Percentiles rank a stretch among this genome's conserved stretches.
phyloP scores from a whole-genome alignment of 2,797 vertebrate genomes.

The Microctenopoma steveboyesi region DNA sequence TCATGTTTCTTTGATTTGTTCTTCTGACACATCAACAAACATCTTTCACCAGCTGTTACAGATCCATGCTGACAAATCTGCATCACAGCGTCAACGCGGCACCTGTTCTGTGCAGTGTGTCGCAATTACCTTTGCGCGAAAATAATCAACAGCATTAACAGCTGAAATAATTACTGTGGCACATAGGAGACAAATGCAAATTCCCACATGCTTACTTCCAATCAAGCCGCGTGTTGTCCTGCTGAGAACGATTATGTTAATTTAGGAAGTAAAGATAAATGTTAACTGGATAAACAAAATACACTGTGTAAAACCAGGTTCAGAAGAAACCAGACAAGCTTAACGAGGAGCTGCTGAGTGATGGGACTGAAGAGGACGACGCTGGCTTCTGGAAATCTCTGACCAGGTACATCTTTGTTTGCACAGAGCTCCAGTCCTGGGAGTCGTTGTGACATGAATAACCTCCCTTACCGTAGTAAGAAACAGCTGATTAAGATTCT shows the following conservation, averaged over 20 bases:
- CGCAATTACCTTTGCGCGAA: background rate
- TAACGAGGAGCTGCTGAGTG: slow-evolving; percentile 94
- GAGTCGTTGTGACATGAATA: too few species aligned
- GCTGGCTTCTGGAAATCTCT: slow-evolving; percentile 97
- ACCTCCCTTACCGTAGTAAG: too few species aligned
- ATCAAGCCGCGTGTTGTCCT: background rate
- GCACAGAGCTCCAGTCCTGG: too few species aligned
- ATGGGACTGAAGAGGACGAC: slow-evolving; percentile 89
- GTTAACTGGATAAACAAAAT: background rate
- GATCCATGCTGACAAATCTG: background rate
- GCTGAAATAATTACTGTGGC: background rate
- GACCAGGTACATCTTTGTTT: slow-evolving; percentile 83
- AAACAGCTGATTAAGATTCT: too few species aligned
- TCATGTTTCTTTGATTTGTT: background rate
- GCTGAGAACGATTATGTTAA: background rate
- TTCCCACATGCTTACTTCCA: background rate
- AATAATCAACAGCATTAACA: too few species aligned
- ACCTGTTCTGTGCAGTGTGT: background rate
- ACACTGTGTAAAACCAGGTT: slow-evolving; percentile 83
- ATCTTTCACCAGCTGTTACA: background rate
- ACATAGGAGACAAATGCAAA: background rate
- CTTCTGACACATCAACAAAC: background rate
- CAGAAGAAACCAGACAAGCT: slow-evolving; percentile 97
- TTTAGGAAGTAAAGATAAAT: background rate
- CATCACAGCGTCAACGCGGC: too few species aligned